Evolutionary conservation across 1,140 invertebrate genomes (phyloP), one percentile per base, ranked within the genome.

Genomic region (Papilio xuthus): DNA sequence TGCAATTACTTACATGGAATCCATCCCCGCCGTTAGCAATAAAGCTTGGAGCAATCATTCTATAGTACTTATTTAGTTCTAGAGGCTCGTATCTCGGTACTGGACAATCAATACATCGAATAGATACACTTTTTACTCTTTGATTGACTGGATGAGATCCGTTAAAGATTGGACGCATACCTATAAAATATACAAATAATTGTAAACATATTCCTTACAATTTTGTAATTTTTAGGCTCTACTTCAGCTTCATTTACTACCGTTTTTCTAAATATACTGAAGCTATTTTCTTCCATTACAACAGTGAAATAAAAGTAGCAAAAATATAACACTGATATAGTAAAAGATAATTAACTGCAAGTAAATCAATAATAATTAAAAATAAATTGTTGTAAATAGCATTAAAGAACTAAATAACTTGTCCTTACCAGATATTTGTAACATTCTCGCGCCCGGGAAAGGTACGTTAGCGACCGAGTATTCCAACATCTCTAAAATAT

Each of bases 1-100:
- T 44, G 42, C 9, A 78, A 67, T 78, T 67, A 86, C 86, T 89
- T 73, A 95, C 94, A n/a, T 84, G 82, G 82, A 88, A 95, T 12
- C 95, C 95, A 83, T 97, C 97, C 4, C 97, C 97, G 1, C 96
- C 96, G 1, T 86, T 85, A 0, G 95, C 93, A 9, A 97, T 83
- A 85, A 96, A 97, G 37, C 93, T 94, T 13, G 94, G 90, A 18
- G 96, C 90, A 0, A 95, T 93, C 0, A 97, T 85, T 60, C 94
- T 94, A 86, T 97, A 97, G 73, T 94, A 92, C 82, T 94, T 88
- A 12, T 94, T 90, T 2, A 85, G 32, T 23, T 93, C 84, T 13
- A 96, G 79, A 0, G 94, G 83, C 75, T 96, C 94, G 81, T 96
- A 97, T 28, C 79, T 84, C 0, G 97, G 97, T 13, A 96, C 90